Percentiles rank a stretch among this genome's conserved stretches.
Conservation (phyloP, 2,797 vertebrate genomes). For the Phrynocephalus vlangalii region DNA sequence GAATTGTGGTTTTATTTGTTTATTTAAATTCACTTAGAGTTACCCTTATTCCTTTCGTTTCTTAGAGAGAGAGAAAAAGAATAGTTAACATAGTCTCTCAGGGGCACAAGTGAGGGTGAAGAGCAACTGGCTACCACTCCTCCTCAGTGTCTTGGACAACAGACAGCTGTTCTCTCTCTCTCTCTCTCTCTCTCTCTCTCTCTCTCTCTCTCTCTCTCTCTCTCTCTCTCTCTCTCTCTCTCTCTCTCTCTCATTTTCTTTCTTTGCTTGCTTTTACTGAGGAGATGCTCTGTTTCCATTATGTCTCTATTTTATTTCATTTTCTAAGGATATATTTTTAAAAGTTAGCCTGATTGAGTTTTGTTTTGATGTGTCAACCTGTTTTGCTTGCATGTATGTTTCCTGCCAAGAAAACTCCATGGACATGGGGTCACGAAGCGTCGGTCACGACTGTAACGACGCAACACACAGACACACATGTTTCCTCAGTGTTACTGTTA, state of each 20-base stretch:
- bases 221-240: no score
- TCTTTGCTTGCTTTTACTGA: neutral
- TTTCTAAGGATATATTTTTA: neutral
- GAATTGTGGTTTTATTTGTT: rapidly evolving
- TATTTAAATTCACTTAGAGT: constrained; percentile 38
- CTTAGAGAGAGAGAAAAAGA: no score
- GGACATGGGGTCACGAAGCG: no score
- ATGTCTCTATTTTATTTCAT: neutral
- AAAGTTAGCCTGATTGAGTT: neutral
- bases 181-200: no score
- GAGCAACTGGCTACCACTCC: neutral
- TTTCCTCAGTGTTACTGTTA: neutral
- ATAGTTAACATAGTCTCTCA: neutral
- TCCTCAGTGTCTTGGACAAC: neutral
- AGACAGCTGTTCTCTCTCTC: no score
- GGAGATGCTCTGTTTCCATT: neutral
- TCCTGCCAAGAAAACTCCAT: neutral
- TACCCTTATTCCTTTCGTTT: neutral
- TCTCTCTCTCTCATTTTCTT: no score
- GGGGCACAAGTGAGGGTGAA: neutral
- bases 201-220: no score
- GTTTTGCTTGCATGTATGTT: neutral
- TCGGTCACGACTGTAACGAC: no score
- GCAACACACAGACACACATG: neutral
- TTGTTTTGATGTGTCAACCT: neutral